Evolutionary conservation across 2,888 invertebrate genomes (phyloP).

Genomic region (Drosophila multiciliata): DNA sequence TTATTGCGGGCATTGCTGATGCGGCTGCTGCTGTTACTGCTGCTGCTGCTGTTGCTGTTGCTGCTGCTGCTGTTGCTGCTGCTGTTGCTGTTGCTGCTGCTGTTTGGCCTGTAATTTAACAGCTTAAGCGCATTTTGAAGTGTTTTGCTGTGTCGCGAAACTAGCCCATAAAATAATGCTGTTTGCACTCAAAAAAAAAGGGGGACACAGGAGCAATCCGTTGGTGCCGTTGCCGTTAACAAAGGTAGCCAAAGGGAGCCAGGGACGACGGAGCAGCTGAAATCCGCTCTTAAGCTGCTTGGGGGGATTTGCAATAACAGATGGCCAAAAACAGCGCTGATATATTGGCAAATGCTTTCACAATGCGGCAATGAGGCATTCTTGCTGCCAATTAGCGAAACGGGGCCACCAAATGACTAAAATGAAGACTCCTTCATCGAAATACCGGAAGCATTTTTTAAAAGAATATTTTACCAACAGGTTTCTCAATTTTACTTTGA

Average conservation of each 20-base stretch:
- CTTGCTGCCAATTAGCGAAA: constrained; percentile 45
- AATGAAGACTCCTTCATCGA: constrained; percentile 29
- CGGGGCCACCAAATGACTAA: constrained; percentile 47
- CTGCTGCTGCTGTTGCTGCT: constrained; percentile 35
- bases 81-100: constrained; percentile 35
- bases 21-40: constrained; percentile 19
- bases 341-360: constrained; percentile 53
- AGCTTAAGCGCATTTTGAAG: constrained; percentile 73
- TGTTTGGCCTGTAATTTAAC: constrained; percentile 67
- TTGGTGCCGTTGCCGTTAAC: neutral
- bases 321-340: constrained; percentile 46
- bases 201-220: constrained; percentile 8
- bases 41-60: too few species aligned
- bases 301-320: constrained; percentile 49
- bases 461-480: neutral
- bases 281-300: constrained; percentile 51
- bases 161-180: constrained; percentile 53
- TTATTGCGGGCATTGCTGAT: constrained; percentile 4
- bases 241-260: neutral
- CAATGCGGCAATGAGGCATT: constrained; percentile 30
- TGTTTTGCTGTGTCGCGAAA: constrained; percentile 46
- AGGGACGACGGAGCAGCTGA: constrained; percentile 15
- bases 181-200: constrained; percentile 18
- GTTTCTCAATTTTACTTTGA: constrained; percentile 5
- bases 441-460: constrained; percentile 8